A percentile compares a stretch with the other conserved stretches of the same genome.
phyloP scores from a whole-genome alignment of 2,888 invertebrate genomes.

The Cacoxenus indagator region DNA sequence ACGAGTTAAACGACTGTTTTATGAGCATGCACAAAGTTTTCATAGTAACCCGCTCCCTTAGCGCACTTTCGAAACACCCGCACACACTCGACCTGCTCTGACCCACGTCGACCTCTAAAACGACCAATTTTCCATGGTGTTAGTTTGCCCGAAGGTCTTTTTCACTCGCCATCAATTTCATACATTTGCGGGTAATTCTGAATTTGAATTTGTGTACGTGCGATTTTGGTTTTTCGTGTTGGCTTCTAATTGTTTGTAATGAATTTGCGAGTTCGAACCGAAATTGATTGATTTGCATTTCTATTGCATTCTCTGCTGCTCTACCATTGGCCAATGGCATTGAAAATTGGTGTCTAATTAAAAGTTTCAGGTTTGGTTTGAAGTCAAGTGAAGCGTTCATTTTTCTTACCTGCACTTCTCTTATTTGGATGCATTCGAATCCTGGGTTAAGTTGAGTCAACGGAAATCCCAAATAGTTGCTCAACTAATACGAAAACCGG shows the following conservation, averaged over 20 bases:
- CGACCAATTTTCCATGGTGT: background rate
- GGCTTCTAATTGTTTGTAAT: slow-evolving; percentile 17
- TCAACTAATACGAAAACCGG: too few species aligned
- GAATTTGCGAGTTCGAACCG: slow-evolving; percentile 1
- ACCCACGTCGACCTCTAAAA: background rate
- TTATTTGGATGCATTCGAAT: background rate
- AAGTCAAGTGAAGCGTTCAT: background rate
- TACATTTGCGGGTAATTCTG: background rate
- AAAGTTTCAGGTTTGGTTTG: slow-evolving; percentile 1
- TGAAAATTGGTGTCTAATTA: slow-evolving; percentile 13
- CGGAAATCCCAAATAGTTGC: too few species aligned
- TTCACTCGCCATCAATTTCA: background rate
- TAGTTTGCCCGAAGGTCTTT: background rate
- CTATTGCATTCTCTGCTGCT: slow-evolving; percentile 4
- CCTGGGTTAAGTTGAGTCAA: too few species aligned
- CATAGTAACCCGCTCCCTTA: background rate
- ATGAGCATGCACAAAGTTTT: slow-evolving; percentile 54
- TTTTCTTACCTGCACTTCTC: background rate
- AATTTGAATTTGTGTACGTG: slow-evolving; percentile 8
- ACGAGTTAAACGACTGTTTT: slow-evolving; percentile 67
- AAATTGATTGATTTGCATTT: slow-evolving; percentile 22
- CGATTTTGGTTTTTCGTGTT: background rate
- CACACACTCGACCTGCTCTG: background rate
- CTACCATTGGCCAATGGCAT: slow-evolving; percentile 2
- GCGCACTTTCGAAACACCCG: background rate